Conservation (phyloP, 2,797 vertebrate genomes). For the Erethizon dorsatum region DNA sequence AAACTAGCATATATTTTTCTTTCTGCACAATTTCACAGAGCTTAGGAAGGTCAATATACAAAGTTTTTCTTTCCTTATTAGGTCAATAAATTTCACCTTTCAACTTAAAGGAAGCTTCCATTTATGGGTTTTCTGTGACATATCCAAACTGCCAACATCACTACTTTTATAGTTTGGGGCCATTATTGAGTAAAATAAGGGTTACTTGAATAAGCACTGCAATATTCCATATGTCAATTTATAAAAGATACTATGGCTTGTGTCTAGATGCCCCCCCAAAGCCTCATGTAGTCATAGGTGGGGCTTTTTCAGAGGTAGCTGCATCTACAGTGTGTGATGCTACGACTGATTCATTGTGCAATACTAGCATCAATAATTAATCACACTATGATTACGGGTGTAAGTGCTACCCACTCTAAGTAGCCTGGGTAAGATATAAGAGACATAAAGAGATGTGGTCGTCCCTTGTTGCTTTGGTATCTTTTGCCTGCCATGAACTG, state of each 20-base stretch:
- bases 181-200: background rate
- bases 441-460: too few species aligned
- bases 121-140: background rate
- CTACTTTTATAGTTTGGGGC: background rate
- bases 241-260: background rate
- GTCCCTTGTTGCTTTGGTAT: too few species aligned
- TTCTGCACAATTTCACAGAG: background rate
- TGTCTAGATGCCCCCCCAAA: background rate
- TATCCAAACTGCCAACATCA: background rate
- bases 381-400: too few species aligned
- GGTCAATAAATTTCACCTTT: background rate
- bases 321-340: too few species aligned
- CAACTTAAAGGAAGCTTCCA: background rate
- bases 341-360: too few species aligned
- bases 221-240: background rate
- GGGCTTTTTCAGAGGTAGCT: too few species aligned
- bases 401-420: too few species aligned
- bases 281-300: background rate
- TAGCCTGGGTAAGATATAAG: too few species aligned
- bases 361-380: too few species aligned
- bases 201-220: background rate
- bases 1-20: background rate
- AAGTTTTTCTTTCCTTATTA: background rate
- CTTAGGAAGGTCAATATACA: background rate
- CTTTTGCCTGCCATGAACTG: too few species aligned